phyloP scores from a whole-genome alignment of 2,888 invertebrate species.

The Peribatodes rhomboidaria region DNA sequence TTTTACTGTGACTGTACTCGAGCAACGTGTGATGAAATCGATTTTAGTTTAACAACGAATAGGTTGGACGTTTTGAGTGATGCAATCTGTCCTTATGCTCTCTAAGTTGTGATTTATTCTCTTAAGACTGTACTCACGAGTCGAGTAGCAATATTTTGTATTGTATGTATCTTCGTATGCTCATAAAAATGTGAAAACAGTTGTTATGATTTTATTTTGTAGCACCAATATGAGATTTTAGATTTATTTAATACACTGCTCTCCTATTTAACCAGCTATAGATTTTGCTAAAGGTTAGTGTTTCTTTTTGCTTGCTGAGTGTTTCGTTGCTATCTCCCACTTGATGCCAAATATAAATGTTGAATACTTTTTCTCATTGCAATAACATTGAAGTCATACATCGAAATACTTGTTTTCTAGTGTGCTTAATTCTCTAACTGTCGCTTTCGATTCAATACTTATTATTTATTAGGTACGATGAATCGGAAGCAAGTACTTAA shows the following conservation, averaged over 20 bases:
- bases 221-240: conserved; percentile 15
- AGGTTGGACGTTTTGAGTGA: conserved; percentile 17
- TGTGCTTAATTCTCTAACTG: background rate
- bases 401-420: background rate
- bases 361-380: background rate
- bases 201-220: conserved; percentile 19
- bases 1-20: conserved; percentile 1
- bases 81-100: conserved; percentile 49
- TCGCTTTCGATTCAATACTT: background rate
- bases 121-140: conserved; percentile 31
- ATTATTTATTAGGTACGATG: background rate
- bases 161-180: background rate
- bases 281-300: background rate
- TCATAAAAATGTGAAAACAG: conserved; percentile 7
- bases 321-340: background rate
- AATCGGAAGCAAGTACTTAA: conserved; percentile 1
- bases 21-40: background rate
- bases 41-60: conserved; percentile 51
- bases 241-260: background rate
- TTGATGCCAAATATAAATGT: background rate
- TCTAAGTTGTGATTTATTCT: conserved; percentile 63
- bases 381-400: too few relatives aligned
- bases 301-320: background rate
- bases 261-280: background rate
- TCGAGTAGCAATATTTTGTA: conserved; percentile 14